Base-by-base conservation (phyloP, 2,888 invertebrate species). In the Plagodis pulveraria region DNA sequence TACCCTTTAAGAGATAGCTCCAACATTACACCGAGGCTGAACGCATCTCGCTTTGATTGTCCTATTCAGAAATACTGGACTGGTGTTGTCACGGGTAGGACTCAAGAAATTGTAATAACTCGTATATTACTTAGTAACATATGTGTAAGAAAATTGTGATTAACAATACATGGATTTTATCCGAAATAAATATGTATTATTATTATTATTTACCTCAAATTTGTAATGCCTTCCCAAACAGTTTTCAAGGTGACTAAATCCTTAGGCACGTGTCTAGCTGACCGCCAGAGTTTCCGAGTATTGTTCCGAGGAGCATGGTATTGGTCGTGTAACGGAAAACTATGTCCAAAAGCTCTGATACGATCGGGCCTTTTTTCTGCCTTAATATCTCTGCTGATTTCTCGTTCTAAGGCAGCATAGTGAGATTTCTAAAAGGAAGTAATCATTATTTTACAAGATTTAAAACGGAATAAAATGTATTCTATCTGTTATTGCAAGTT, bases 171-270 rank as follows among this genome's bases (percentile, higher is more conserved):
- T 36, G 5, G 38, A 9, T 40, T 40, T 40, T 40, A 40, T 6
- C 10, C 10, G 7, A 5, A 35, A 7, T 35, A 6, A 35, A n/a
- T n/a, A n/a, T n/a, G n/a, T n/a, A n/a, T n/a, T n/a, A n/a, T n/a
- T n/a, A n/a, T n/a, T n/a, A n/a, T n/a, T 36, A 36, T 0, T 32
- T 35, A 94, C 94, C 93, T 87, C 11, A 95, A 82, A 71, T 94
- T 90, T 6, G 94, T 94, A 33, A 96, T 95, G 41, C 93, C 94
- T 65, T 94, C 93, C 95, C 95, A 95, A 4, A 95, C 94, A 33
- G 93, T 88, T 58, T 94, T 94, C 87, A 95, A 93, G 0, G 94
- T 93, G 54, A 94, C 93, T 0, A 96, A 81, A 42, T 94, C 94
- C 56, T 86, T 81, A 0, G 94, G 94, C 4, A 94, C 93, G 53